These are phyloP conservation scores for Drosophila meridiana DNA, from an alignment of 2,888 invertebrate species.

Conservation along the genomic window DNA sequence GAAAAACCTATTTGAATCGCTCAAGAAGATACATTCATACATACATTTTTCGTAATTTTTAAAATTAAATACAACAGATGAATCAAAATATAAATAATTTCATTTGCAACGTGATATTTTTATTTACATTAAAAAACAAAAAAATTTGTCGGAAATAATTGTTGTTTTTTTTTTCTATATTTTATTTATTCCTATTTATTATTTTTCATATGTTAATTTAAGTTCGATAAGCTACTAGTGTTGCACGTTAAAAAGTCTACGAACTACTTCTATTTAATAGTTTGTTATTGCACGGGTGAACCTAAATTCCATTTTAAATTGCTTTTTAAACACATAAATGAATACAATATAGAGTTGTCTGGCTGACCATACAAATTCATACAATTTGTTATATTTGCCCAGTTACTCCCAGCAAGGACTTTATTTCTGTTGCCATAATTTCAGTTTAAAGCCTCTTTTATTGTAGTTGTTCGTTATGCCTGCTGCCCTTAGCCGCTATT, in stretches of 20 bases:
- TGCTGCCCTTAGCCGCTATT: constrained; percentile 41
- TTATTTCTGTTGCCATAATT: constrained; percentile 12
- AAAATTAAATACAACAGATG: too few relatives aligned
- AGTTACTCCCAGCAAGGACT: neutral
- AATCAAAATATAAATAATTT: too few relatives aligned
- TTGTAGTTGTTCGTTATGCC: constrained; percentile 44
- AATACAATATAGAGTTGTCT: neutral
- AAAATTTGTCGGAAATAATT: neutral
- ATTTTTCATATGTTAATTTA: neutral
- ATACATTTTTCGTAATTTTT: too few relatives aligned
- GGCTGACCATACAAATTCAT: neutral
- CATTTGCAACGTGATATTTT: neutral
- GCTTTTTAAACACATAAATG: neutral
- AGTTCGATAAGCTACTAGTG: neutral
- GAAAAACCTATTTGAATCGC: too few relatives aligned
- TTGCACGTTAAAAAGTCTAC: neutral
- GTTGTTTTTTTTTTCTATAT: neutral
- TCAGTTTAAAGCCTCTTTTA: constrained; percentile 12
- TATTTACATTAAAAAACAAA: neutral
- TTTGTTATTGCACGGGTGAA: neutral
- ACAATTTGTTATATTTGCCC: neutral
- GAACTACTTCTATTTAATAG: neutral
- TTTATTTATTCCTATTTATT: neutral
- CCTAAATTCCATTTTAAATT: neutral
- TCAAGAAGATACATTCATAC: too few relatives aligned